Base-by-base conservation (phyloP, 2,888 invertebrate genomes). In the Monochamus alternatus region DNA sequence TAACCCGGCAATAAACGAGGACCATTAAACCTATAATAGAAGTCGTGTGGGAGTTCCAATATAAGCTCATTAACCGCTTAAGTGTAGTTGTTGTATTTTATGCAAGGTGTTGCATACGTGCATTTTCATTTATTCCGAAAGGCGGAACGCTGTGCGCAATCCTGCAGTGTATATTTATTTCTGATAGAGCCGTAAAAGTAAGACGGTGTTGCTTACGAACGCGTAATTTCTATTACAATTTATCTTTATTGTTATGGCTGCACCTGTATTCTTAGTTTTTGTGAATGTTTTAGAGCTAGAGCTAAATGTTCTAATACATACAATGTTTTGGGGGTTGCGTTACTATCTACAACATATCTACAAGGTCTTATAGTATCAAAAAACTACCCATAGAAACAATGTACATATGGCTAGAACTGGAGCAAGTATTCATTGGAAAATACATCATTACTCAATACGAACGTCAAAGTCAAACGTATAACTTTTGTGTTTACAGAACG, bases 71-170 rank as follows among this genome's bases (percentile, higher is more conserved):
- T 62, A 62, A 62, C 32, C 31, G 30, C 32, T 62, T 38, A 38
- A 62, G 62, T 38, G 32, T 32, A 31, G 62, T 12, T 38, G 62
- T 62, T 62, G 31, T 62, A 62, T 62, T 62, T 62, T 62, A 62
- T 32, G 62, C 31, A n/a, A 62, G 32, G 32, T 62, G 31, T 62
- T 32, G 22, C 62, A 38, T 32, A 62, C n/a, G 12, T 12, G 47
- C 10, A 62, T 7, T 62, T 62, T 32, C 62, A 32, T 62, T 31
- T 62, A 62, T 12, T 32, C 31, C 5, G n/a, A 8, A 62, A 62
- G 32, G 30, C n/a, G 5, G 62, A 12, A 3, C 30, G 8, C 5
- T n/a, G 60, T 60, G 62, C 31, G 62, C 12, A 32, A 58, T 58
- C 47, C 12, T 47, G 10, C 10, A 47, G 12, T 47, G 12, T 47